A percentile compares a stretch with the other conserved stretches of the same genome.
Conservation (phyloP, 1,140 invertebrate genomes). For the Zaprionus taronus region DNA sequence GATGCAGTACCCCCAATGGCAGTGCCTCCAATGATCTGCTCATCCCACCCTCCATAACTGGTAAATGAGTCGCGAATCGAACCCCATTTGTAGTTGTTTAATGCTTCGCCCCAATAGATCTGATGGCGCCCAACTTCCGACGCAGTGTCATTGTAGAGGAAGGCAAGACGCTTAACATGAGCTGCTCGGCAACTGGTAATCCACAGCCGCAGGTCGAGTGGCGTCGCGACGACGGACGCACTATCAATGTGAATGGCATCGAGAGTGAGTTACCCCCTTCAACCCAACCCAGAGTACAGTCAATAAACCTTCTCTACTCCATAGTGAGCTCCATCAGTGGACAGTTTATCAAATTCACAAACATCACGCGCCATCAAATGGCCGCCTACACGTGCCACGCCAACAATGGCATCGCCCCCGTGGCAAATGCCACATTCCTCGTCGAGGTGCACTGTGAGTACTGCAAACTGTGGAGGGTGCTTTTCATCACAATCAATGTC, state of each 20-base stretch:
- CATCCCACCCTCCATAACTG: constrained; percentile 91
- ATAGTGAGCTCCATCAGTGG: constrained; percentile 89
- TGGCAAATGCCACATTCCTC: constrained; percentile 91
- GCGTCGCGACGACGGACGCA: constrained; percentile 88
- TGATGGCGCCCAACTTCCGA: constrained; percentile 57
- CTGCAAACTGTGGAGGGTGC: background rate
- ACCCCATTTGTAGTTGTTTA: background rate
- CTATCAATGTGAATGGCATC: constrained; percentile 86
- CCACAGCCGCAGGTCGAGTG: constrained; percentile 91
- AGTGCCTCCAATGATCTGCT: constrained; percentile 87
- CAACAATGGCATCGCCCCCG: constrained; percentile 94
- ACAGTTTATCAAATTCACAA: constrained; percentile 91
- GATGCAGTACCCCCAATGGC: constrained; percentile 87
- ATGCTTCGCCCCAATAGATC: constrained; percentile 35
- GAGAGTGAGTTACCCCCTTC: constrained; percentile 71
- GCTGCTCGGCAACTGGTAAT: constrained; percentile 90
- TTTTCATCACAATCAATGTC: background rate
- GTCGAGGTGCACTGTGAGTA: constrained; percentile 96
- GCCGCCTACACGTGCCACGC: constrained; percentile 94
- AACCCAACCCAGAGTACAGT: background rate
- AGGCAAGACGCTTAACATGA: constrained; percentile 89
- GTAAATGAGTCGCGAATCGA: constrained; percentile 83
- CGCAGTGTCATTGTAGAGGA: constrained; percentile 88
- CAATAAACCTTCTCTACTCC: background rate
- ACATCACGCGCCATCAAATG: constrained; percentile 93